Percentiles rank a stretch among this genome's conserved stretches.
Evolutionary conservation across 2,113 vertebrate species (phyloP).

Genomic region (Caranx melampygus): DNA sequence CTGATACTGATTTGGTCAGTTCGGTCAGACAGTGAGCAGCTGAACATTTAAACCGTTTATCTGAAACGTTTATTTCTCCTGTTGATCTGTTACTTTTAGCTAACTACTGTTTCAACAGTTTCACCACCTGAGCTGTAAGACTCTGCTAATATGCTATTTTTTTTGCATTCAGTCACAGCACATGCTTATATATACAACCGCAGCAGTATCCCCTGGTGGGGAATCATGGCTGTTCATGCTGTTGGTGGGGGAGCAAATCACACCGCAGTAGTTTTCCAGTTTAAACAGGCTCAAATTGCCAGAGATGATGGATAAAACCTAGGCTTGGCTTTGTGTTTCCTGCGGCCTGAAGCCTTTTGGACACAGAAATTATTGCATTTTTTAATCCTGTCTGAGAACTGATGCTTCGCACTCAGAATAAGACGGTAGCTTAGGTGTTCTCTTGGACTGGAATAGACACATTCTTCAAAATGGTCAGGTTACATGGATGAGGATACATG

Average conservation of each 20-base stretch:
- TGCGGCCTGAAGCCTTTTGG: background rate
- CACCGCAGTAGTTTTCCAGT: background rate
- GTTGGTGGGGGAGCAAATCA: background rate
- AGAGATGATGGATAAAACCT: background rate
- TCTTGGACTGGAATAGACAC: background rate
- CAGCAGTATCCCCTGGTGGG: background rate
- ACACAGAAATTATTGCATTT: background rate
- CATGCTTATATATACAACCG: background rate
- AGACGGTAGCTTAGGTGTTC: background rate
- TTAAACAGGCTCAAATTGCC: conserved; percentile 17
- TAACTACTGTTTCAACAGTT: background rate
- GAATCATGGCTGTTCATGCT: background rate
- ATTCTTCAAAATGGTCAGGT: background rate
- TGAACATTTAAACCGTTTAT: background rate
- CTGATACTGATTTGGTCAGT: background rate
- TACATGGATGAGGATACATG: background rate
- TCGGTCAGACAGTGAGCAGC: background rate
- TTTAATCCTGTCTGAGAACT: background rate
- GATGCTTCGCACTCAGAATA: background rate
- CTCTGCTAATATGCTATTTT: background rate
- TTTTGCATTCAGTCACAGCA: background rate
- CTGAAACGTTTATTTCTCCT: background rate
- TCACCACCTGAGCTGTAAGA: background rate
- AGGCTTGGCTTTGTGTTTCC: conserved; percentile 29
- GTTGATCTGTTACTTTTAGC: background rate